phyloP scores from a whole-genome alignment of 2,797 vertebrate species.

The Busarellus nigricollis region DNA sequence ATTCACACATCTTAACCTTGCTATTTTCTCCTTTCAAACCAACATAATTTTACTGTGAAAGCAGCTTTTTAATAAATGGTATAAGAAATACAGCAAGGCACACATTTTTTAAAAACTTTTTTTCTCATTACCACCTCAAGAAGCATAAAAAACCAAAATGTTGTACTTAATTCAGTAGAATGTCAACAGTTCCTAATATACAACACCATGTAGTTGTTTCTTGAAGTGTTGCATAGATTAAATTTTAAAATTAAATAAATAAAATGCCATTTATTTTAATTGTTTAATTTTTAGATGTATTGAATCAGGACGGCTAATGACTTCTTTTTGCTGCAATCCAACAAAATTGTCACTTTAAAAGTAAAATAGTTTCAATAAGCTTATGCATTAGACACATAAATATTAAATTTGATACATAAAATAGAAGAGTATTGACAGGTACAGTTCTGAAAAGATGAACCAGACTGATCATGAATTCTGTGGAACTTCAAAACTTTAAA shows the following conservation, averaged over 20 bases:
- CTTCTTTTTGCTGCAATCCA: constrained; percentile 66
- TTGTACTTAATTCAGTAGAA: constrained; percentile 78
- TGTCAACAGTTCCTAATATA: constrained; percentile 78
- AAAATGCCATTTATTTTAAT: constrained; percentile 61
- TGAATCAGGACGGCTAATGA: constrained; percentile 54
- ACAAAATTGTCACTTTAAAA: constrained; percentile 63
- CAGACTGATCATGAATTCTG: constrained; percentile 21
- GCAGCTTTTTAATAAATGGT: constrained; percentile 86
- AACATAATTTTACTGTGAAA: constrained; percentile 80
- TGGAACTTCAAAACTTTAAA: constrained; percentile 48
- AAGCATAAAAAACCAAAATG: constrained; percentile 79
- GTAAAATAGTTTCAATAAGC: constrained; percentile 67
- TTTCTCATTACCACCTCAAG: constrained; percentile 79
- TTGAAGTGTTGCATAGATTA: constrained; percentile 92
- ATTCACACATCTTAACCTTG: constrained; percentile 83
- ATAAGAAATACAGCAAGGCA: constrained; percentile 97
- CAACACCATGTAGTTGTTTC: constrained; percentile 83
- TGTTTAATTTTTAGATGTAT: constrained; percentile 54
- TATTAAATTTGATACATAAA: constrained; percentile 70
- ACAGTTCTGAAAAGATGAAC: constrained; percentile 62
- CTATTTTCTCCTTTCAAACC: constrained; percentile 77
- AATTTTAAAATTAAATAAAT: constrained; percentile 74
- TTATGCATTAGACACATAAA: constrained; percentile 62
- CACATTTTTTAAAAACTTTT: constrained; percentile 81
- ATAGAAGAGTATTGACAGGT: constrained; percentile 51